Evolutionary conservation across 2,113 vertebrate species (phyloP).

Genomic region (Pelusios castaneus): DNA sequence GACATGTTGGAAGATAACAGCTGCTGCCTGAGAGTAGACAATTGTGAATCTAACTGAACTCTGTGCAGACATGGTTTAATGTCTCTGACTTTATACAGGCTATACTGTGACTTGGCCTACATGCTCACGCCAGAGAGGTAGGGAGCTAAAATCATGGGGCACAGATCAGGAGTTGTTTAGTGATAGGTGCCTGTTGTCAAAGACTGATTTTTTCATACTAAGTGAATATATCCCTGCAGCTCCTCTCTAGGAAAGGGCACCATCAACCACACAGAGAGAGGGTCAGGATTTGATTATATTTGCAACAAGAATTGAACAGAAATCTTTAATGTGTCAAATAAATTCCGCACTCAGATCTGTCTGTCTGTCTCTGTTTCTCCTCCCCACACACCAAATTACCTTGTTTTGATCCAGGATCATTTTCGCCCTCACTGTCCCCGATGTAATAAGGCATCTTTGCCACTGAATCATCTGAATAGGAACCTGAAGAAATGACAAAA

Average conservation of each 20-base stretch:
- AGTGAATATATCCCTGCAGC: background rate
- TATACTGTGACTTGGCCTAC: background rate
- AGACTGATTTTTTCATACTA: background rate
- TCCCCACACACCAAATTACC: too few species aligned
- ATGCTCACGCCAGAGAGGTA: background rate
- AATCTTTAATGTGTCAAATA: background rate
- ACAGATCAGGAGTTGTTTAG: background rate
- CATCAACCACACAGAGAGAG: background rate
- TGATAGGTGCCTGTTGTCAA: background rate
- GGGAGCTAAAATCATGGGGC: background rate
- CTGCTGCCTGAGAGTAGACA: background rate
- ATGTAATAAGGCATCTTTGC: background rate
- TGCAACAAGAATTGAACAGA: background rate
- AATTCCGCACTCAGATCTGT: background rate
- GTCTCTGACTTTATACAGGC: background rate
- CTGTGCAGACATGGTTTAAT: background rate
- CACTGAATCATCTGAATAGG: background rate
- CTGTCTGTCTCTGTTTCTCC: background rate
- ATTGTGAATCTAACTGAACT: background rate
- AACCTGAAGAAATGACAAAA: background rate
- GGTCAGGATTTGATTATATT: background rate
- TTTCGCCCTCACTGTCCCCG: background rate
- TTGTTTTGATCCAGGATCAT: background rate
- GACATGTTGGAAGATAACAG: background rate
- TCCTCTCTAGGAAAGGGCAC: background rate